Conservation (phyloP, 2,888 invertebrate genomes). For the Villa cingulata region DNA sequence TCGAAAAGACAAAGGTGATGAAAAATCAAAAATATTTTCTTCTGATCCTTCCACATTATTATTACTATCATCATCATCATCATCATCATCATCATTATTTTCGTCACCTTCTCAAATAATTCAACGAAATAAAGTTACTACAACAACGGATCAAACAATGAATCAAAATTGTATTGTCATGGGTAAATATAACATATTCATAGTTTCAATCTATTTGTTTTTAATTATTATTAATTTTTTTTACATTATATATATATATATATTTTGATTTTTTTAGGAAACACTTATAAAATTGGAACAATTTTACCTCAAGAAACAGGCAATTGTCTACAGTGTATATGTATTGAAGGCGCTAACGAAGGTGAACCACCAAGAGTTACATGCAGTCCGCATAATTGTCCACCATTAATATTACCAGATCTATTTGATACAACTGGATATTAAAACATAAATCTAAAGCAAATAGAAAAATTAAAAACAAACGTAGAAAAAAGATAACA, state of each 20-base stretch:
- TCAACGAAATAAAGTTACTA: no score
- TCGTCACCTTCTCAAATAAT: no score
- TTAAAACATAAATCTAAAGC: slow-evolving; percentile 18
- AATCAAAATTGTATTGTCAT: neutral
- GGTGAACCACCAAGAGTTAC: slow-evolving; percentile 35
- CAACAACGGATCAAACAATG: neutral
- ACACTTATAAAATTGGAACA: slow-evolving; percentile 49
- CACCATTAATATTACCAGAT: slow-evolving; percentile 34
- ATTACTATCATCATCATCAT: no score
- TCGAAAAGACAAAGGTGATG: no score
- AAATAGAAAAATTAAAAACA: no score
- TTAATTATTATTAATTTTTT: neutral
- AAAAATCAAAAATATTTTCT: no score
- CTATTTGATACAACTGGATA: slow-evolving; percentile 36
- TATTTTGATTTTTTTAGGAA: slow-evolving; percentile 37
- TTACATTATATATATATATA: neutral
- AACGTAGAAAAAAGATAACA: no score
- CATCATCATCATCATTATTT: no score
- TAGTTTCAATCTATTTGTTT: neutral
- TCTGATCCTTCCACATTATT: no score
- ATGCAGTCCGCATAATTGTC: slow-evolving; percentile 36
- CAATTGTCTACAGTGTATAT: slow-evolving; percentile 56
- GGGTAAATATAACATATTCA: neutral
- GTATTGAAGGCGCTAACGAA: slow-evolving; percentile 41
- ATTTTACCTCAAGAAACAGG: slow-evolving; percentile 53